Evolutionary conservation across 2,113 vertebrate genomes (phyloP).

Genomic region (Lathamus discolor): DNA sequence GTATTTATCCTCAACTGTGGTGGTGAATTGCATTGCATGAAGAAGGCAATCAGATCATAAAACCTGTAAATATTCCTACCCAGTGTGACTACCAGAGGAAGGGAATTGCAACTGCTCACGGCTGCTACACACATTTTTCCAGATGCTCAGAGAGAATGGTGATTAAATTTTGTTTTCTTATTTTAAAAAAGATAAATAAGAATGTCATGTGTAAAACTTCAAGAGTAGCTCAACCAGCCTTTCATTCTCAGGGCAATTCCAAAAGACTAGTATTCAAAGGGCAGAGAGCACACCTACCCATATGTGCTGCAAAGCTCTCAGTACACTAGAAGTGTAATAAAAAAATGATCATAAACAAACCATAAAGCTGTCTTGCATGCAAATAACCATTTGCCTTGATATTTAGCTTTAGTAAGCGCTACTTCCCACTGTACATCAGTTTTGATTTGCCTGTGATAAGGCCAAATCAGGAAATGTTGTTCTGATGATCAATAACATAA

Average conservation of each 20-base stretch:
- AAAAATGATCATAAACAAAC: constrained; percentile 36
- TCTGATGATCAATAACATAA: neutral
- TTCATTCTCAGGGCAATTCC: neutral
- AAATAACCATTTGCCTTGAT: neutral
- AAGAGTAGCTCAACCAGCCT: neutral
- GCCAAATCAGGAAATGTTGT: neutral
- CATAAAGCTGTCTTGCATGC: neutral
- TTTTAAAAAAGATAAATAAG: neutral
- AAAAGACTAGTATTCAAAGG: neutral
- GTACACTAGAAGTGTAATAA: neutral
- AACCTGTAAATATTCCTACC: neutral
- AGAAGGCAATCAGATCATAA: neutral
- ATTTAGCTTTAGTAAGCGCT: constrained; percentile 9
- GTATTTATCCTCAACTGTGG: neutral
- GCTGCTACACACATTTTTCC: neutral
- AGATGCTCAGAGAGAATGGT: neutral
- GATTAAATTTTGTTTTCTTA: neutral
- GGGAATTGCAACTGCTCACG: neutral
- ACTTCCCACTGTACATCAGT: neutral
- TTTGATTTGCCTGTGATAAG: neutral
- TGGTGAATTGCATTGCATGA: neutral
- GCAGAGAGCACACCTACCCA: neutral
- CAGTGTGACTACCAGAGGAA: neutral
- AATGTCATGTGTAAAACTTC: neutral
- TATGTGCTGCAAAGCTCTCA: neutral